These are phyloP conservation scores for Seriola aureovittata DNA, from an alignment of 2,113 vertebrate species.

Conservation along the genomic window DNA sequence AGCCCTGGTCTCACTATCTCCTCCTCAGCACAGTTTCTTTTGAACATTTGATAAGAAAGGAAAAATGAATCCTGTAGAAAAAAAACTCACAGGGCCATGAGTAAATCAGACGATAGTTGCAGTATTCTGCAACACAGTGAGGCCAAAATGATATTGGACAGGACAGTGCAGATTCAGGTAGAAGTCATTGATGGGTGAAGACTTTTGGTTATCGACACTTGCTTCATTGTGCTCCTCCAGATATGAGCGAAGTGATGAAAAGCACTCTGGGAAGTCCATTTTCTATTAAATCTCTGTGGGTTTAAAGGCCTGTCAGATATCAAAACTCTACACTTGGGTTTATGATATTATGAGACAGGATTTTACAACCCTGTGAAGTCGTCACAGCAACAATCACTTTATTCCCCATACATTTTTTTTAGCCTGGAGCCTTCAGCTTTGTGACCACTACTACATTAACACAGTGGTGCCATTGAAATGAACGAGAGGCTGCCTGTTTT, in stretches of 20 bases:
- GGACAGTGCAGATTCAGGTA: background rate
- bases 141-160: background rate
- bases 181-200: background rate
- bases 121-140: background rate
- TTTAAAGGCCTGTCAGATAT: background rate
- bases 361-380: background rate
- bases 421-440: background rate
- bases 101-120: background rate
- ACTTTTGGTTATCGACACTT: background rate
- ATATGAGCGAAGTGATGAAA: too few species aligned
- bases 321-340: background rate
- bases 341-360: background rate
- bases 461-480: conserved; percentile 17
- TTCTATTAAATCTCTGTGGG: too few species aligned
- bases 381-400: background rate
- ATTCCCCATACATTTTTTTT: background rate
- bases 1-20: background rate
- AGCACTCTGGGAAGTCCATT: background rate
- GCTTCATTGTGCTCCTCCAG: background rate
- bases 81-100: too few species aligned
- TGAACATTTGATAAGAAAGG: background rate
- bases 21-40: background rate
- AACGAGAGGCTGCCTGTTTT: conserved; percentile 2
- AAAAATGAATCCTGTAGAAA: background rate
- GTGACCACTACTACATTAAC: background rate